Conservation (phyloP, 2,797 vertebrate genomes). For the Peromyscus aztecus region DNA sequence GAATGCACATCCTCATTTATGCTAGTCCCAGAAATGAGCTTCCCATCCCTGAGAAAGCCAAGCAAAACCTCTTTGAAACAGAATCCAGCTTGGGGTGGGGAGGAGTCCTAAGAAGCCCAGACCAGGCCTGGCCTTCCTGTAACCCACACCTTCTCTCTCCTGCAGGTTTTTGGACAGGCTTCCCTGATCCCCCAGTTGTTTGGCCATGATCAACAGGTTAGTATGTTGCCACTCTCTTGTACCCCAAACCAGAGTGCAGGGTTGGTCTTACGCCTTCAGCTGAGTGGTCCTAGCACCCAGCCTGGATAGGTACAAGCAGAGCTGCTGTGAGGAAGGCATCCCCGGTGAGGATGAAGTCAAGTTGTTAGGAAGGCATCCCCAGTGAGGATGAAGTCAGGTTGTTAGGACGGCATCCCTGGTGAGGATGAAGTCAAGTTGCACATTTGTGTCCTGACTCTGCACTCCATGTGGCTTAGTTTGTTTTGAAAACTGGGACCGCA, state of each 20-base stretch:
- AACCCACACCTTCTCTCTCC: conserved; percentile 89
- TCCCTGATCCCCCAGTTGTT: conserved; percentile 90
- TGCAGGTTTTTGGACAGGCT: conserved; percentile 91
- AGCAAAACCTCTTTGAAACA: neutral
- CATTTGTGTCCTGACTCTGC: neutral
- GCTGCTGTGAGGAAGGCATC: neutral
- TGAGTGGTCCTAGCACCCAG: neutral
- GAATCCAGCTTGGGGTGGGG: neutral
- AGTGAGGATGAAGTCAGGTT: too few relatives aligned
- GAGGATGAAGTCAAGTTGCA: too few relatives aligned
- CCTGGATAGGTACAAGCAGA: neutral
- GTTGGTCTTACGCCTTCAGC: conserved; percentile 3
- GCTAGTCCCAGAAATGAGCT: neutral
- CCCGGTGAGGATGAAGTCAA: neutral
- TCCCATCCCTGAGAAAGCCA: conserved; percentile 15
- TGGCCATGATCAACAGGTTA: conserved; percentile 90
- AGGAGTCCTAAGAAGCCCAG: neutral
- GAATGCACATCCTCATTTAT: neutral
- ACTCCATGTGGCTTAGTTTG: conserved; percentile 35
- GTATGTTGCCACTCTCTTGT: conserved; percentile 79
- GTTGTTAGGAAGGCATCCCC: too few relatives aligned
- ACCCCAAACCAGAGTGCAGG: neutral
- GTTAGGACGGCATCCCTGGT: too few relatives aligned
- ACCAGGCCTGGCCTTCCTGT: conserved; percentile 63
- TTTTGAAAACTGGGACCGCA: neutral